A percentile compares a stretch with the other conserved stretches of the same genome.
phyloP scores from a whole-genome alignment of 2,797 vertebrate species.

The Nyctalus aviator region DNA sequence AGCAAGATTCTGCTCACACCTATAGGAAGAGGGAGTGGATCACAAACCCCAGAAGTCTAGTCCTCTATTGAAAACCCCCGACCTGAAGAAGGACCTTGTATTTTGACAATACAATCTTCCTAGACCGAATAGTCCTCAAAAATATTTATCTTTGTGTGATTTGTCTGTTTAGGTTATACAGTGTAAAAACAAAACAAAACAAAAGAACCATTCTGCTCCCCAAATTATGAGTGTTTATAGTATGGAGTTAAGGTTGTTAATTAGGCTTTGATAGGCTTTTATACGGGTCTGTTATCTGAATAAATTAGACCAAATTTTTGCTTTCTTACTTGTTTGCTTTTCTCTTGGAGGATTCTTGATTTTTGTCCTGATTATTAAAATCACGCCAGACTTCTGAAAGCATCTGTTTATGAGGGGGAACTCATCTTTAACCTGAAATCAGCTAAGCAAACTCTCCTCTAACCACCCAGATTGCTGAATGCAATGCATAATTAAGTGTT shows the following conservation, averaged over 20 bases:
- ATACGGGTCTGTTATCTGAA: neutral
- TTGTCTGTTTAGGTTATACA: neutral
- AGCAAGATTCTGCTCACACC: neutral
- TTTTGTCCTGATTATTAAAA: slow-evolving; percentile 65
- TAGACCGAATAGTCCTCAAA: neutral
- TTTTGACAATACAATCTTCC: neutral
- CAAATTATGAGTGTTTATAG: neutral
- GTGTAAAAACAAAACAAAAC: neutral
- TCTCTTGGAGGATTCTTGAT: slow-evolving; percentile 16
- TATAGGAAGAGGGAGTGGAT: neutral
- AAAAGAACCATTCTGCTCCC: neutral
- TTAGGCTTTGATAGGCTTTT: neutral
- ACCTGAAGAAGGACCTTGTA: neutral
- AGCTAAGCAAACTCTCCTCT: slow-evolving; percentile 59
- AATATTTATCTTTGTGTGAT: neutral
- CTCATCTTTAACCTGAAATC: slow-evolving; percentile 58
- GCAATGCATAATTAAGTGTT: slow-evolving; percentile 75
- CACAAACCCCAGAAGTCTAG: neutral
- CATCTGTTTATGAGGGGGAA: neutral
- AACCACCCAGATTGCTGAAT: slow-evolving; percentile 45
- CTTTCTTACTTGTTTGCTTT: slow-evolving; percentile 49
- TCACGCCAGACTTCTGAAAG: slow-evolving; percentile 14
- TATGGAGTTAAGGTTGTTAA: neutral
- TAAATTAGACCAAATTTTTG: neutral
- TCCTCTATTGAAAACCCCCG: neutral